These are phyloP conservation scores for Colinus virginianus DNA, from an alignment of 2,113 vertebrate genomes.

Conservation along the genomic window DNA sequence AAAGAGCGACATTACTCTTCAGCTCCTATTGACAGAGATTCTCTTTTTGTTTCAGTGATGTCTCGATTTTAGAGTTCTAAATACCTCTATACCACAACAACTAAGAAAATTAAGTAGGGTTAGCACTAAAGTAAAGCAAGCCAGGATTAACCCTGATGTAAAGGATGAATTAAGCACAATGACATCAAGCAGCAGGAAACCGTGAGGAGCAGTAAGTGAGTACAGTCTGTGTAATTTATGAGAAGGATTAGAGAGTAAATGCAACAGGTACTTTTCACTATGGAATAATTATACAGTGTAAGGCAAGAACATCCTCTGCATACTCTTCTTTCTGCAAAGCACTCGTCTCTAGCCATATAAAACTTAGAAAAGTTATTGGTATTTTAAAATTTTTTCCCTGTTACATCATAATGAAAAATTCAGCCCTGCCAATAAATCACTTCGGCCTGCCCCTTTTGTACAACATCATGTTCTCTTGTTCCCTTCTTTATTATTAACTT, in stretches of 20 bases:
- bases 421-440: conserved; percentile 15
- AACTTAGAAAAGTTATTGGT: background rate
- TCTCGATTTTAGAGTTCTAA: background rate
- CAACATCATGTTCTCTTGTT: background rate
- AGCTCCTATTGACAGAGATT: background rate
- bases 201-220: background rate
- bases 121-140: background rate
- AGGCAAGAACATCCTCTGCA: background rate
- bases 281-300: background rate
- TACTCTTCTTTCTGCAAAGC: background rate
- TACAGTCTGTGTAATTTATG: conserved; percentile 41
- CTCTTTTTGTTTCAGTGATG: conserved; percentile 10
- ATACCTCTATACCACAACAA: background rate
- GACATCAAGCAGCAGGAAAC: conserved; percentile 39
- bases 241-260: background rate
- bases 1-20: background rate
- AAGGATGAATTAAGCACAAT: conserved; percentile 15
- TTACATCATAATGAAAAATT: background rate
- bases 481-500: background rate
- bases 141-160: conserved; percentile 17
- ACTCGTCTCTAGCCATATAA: background rate
- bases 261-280: background rate
- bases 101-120: conserved; percentile 20
- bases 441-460: background rate
- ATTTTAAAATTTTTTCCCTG: background rate